phyloP scores from a whole-genome alignment of 53 echinoderm and acorn worm species.

The Astropecten irregularis region DNA sequence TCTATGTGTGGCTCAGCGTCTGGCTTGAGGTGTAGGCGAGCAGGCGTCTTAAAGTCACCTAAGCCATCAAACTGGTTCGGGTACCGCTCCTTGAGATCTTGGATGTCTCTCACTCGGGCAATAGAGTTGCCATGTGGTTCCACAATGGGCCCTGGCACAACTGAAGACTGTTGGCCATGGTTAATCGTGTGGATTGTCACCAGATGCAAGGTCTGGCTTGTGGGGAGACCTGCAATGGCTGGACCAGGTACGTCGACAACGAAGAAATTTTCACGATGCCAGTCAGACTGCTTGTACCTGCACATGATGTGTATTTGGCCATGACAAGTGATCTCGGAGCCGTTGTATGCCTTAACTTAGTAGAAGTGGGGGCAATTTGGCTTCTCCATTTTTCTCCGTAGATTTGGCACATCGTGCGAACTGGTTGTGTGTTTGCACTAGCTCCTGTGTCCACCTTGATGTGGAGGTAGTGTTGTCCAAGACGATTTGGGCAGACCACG shows the following conservation, averaged over 20 bases:
- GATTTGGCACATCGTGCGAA: constrained; percentile 40
- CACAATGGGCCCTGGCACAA: too few species aligned
- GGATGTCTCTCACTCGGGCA: too few species aligned
- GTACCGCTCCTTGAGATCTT: constrained; percentile 7
- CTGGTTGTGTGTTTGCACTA: constrained; percentile 47
- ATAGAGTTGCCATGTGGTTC: too few species aligned
- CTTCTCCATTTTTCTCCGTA: constrained; percentile 48
- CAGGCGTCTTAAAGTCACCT: constrained; percentile 56
- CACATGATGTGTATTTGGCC: constrained; percentile 20
- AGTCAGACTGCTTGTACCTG: constrained; percentile 17
- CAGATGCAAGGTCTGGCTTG: too few species aligned
- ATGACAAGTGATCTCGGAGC: too few species aligned
- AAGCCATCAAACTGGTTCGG: constrained; percentile 56
- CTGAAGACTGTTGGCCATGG: too few species aligned
- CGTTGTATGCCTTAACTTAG: constrained; percentile 60
- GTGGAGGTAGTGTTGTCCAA: too few species aligned
- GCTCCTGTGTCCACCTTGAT: too few species aligned
- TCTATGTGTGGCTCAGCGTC: constrained; percentile 52
- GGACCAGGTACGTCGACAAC: too few species aligned
- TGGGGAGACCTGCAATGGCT: too few species aligned
- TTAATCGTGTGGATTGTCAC: too few species aligned
- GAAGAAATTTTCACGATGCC: constrained; percentile 36
- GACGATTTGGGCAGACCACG: too few species aligned
- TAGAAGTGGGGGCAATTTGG: constrained; percentile 1
- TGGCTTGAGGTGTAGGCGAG: constrained; percentile 54